Conservation (phyloP, 2,113 vertebrate genomes). For the Dipodomys ordii region DNA sequence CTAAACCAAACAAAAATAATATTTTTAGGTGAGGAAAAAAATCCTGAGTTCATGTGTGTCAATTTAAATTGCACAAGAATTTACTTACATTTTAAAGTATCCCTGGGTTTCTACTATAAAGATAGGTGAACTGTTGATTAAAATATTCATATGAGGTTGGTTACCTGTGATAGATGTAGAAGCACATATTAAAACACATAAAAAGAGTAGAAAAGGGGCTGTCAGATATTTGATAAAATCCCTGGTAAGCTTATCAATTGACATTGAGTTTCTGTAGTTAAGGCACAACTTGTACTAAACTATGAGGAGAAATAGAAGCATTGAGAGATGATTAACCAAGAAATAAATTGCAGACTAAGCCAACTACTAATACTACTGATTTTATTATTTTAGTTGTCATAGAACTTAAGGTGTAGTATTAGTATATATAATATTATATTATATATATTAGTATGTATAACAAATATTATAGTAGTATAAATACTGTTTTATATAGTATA, state of each 20-base stretch:
- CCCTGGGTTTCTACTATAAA: conserved; percentile 6
- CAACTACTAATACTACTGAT: not conserved
- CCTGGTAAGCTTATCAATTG: not conserved
- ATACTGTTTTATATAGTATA: too few relatives aligned
- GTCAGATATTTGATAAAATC: not conserved
- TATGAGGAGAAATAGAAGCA: not conserved
- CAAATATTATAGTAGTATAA: too few relatives aligned
- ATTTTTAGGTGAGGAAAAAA: not conserved
- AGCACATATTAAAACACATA: not conserved
- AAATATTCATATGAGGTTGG: not conserved
- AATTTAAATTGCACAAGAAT: not conserved
- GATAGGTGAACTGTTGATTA: not conserved
- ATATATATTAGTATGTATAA: too few relatives aligned
- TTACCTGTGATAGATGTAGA: not conserved
- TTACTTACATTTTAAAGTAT: conserved; percentile 33
- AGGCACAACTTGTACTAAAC: not conserved
- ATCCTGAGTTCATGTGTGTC: not conserved
- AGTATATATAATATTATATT: too few relatives aligned
- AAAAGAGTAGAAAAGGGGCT: not conserved
- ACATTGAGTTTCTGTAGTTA: not conserved
- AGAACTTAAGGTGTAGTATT: not conserved
- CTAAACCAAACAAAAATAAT: not conserved
- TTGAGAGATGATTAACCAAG: not conserved
- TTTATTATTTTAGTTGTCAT: not conserved
- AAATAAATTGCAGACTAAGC: not conserved